Conservation (phyloP, 1,140 invertebrate species). For the Aphidius ervi region DNA sequence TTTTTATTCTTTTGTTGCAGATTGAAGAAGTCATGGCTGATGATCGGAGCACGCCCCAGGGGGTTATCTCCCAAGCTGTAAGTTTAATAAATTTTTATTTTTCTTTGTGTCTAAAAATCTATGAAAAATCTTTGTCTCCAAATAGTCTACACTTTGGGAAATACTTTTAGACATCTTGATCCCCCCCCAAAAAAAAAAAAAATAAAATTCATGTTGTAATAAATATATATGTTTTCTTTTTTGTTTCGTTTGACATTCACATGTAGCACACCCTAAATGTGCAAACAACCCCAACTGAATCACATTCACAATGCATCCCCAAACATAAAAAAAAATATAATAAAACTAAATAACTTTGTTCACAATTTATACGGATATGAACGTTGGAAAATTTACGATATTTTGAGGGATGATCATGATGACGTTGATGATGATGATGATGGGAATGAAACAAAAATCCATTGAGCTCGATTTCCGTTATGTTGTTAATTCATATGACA, state of each 20-base stretch:
- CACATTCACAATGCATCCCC: conserved; percentile 9
- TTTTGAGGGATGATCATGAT: too few species aligned
- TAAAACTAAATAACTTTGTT: too few species aligned
- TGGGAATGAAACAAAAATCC: too few species aligned
- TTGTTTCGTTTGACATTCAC: not conserved
- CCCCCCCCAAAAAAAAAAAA: too few species aligned
- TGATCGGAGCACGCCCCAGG: conserved; percentile 25
- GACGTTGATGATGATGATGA: too few species aligned
- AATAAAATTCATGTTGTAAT: too few species aligned
- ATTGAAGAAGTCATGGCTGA: conserved; percentile 25
- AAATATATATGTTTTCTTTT: not conserved
- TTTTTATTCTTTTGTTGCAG: conserved; percentile 18
- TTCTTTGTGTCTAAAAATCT: not conserved
- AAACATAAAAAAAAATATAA: not conserved
- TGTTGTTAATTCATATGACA: too few species aligned
- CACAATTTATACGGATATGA: too few species aligned
- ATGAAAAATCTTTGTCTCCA: not conserved
- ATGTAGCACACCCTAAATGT: not conserved
- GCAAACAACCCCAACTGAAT: not conserved
- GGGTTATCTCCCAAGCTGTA: conserved; percentile 25
- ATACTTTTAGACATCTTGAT: too few species aligned
- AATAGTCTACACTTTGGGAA: too few species aligned
- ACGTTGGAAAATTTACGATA: too few species aligned
- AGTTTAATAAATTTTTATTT: conserved; percentile 17
- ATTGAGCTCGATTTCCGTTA: too few species aligned